These are phyloP conservation scores for Acanthis flammea DNA, from an alignment of 2,797 vertebrate species.

Conservation along the genomic window DNA sequence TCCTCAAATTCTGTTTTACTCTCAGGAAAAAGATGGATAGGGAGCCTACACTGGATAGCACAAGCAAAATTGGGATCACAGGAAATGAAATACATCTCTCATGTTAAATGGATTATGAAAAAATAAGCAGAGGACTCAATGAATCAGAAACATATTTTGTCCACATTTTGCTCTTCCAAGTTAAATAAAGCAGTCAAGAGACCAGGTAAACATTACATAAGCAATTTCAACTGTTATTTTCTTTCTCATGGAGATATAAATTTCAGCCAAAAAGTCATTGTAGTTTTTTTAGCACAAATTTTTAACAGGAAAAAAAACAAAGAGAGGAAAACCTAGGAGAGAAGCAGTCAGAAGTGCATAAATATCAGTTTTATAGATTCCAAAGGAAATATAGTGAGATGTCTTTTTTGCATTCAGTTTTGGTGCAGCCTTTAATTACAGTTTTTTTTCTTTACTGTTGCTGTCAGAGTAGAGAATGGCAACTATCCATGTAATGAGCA, in stretches of 20 bases:
- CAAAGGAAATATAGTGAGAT: not conserved
- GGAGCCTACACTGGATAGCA: not conserved
- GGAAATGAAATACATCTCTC: not conserved
- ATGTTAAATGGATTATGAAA: not conserved
- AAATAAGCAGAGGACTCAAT: not conserved
- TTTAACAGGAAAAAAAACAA: not conserved
- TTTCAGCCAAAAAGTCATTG: not conserved
- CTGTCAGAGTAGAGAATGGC: not conserved
- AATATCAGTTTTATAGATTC: not conserved
- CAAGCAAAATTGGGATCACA: not conserved
- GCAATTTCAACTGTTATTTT: not conserved
- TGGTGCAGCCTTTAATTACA: conserved; percentile 1
- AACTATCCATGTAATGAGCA: conserved; percentile 3
- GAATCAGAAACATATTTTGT: not conserved
- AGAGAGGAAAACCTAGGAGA: not conserved
- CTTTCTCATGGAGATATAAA: not conserved
- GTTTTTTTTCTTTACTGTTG: not conserved
- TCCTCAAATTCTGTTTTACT: not conserved
- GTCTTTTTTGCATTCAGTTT: not conserved
- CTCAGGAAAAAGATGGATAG: not conserved
- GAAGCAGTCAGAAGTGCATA: not conserved
- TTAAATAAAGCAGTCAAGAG: not conserved
- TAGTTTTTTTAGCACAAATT: not conserved
- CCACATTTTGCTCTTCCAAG: not conserved
- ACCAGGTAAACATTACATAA: not conserved